Base-by-base conservation (phyloP, 2,113 vertebrate species). In the Urocolius indicus region DNA sequence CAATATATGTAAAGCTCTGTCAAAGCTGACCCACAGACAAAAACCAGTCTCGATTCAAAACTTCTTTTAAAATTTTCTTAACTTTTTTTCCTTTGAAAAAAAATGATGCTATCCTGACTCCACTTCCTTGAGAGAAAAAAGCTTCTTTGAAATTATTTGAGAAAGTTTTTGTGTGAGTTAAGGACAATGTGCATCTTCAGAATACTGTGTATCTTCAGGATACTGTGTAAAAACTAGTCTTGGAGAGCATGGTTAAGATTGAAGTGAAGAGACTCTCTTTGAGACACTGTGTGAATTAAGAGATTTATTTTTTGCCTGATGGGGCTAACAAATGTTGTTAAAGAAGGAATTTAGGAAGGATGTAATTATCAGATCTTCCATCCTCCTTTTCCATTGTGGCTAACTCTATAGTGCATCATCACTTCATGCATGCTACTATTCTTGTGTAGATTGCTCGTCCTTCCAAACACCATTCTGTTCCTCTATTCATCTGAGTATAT, bases 51-150 rank as follows among this genome's bases (percentile, higher is more conserved):
- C 12, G 8, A 30, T 68, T 89, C 12, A 68, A 78, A 87, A 10
- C 0, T 10, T 17, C 14, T 48, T 24, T n/a, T 66, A 10, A 23
- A 5, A 41, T 72, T 94, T 73, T 65, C 17, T 49, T 32, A 45
- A 71, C 4, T 68, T 81, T 26, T 18, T 55, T 83, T 72, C 26
- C 19, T 65, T 76, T 66, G 58, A 52, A 67, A 81, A 81, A 79
- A 77, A 87, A 58, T 0, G 0, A 8, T 72, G 69, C 7, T 62
- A 41, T 48, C 19, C 13, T 29, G 48, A 46, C 16, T 10, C 5
- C 17, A 13, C 10, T 83, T 83, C 16, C 41, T 61, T 34, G 3
- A 16, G 36, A 82, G 49, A 55, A 82, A 68, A 23, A 4, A 52
- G n/a, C 30, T 74, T 45, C 2, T 66, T 21, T 76, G 27, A 65